Evolutionary conservation across 2,797 vertebrate species (phyloP).

Genomic region (Catharus ustulatus): DNA sequence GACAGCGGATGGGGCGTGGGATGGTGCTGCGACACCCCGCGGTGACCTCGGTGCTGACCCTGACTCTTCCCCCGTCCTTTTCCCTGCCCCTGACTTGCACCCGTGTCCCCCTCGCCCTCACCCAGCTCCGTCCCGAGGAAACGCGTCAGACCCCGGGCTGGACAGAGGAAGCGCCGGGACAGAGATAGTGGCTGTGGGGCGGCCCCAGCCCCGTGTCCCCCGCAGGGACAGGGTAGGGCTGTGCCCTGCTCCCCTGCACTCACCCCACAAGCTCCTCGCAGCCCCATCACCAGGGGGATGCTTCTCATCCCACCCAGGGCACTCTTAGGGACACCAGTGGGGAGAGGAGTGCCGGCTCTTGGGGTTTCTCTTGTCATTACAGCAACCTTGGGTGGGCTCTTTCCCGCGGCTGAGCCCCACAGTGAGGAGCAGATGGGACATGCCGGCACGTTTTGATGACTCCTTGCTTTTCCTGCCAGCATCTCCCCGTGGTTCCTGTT

Average conservation of each 20-base stretch:
- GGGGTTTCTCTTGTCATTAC: background rate
- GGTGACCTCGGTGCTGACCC: background rate
- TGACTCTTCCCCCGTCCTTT: background rate
- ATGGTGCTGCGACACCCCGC: background rate
- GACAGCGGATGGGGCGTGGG: background rate
- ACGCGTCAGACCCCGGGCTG: background rate
- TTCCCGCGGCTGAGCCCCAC: background rate
- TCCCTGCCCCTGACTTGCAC: background rate
- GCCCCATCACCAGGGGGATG: accelerated
- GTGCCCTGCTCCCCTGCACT: background rate
- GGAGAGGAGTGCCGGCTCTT: accelerated
- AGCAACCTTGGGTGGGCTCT: background rate
- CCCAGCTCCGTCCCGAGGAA: background rate
- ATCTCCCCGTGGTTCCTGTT: background rate
- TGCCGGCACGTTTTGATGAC: background rate
- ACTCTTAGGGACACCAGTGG: background rate
- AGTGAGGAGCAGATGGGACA: background rate
- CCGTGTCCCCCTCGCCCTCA: background rate
- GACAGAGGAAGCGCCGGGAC: background rate
- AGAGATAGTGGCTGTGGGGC: background rate
- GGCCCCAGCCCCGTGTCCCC: background rate
- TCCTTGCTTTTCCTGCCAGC: constrained; percentile 3
- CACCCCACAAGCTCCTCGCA: background rate
- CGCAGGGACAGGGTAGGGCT: background rate
- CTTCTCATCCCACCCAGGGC: background rate